These are phyloP conservation scores for Eupeodes latifasciatus DNA, from an alignment of 2,888 invertebrate species.

Conservation along the genomic window DNA sequence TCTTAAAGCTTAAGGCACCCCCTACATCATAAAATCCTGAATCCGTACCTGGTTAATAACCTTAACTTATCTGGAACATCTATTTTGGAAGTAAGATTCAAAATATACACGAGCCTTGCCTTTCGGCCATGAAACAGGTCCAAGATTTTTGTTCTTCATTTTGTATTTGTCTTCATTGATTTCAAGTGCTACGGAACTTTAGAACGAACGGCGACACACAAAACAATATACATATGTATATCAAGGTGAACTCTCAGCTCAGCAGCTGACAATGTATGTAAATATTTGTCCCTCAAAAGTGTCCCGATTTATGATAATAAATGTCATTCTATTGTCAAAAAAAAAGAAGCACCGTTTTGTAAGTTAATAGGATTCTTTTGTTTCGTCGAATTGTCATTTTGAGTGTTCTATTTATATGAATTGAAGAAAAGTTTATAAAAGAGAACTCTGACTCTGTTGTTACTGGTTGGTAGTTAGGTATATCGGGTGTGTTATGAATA, in stretches of 20 bases:
- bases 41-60: background rate
- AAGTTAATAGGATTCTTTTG: conserved; percentile 18
- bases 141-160: background rate
- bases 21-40: background rate
- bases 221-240: background rate
- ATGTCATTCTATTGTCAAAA: background rate
- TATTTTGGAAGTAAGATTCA: conserved; percentile 21
- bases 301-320: conserved; percentile 20
- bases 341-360: background rate
- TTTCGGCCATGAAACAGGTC: conserved; percentile 30
- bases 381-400: conserved; percentile 28
- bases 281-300: background rate
- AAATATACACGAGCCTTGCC: background rate
- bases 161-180: background rate
- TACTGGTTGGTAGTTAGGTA: background rate
- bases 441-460: conserved; percentile 2
- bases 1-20: background rate
- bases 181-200: conserved; percentile 1
- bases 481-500: conserved; percentile 46
- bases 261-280: conserved; percentile 17
- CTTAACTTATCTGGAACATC: background rate
- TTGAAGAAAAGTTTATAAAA: background rate
- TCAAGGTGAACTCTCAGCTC: background rate
- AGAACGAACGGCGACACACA: background rate
- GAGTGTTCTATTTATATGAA: background rate